A percentile compares a stretch with the other conserved stretches of the same genome.
Evolutionary conservation across 1,140 invertebrate genomes (phyloP).

Genomic region (Formica exsecta): DNA sequence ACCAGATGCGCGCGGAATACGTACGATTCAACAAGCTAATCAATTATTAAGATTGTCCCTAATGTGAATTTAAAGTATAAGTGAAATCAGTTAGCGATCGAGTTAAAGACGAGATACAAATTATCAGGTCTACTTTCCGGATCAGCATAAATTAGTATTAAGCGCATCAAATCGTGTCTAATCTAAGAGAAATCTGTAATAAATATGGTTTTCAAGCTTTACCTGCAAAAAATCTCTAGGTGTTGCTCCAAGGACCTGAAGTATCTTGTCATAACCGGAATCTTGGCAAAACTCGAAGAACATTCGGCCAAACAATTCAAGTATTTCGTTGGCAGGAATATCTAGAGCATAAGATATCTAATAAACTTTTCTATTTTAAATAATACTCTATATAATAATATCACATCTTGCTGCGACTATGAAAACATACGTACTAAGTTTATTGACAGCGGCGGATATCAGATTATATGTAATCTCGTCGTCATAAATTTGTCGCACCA

Average conservation of each 20-base stretch:
- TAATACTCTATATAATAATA: background rate
- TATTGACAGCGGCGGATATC: constrained; percentile 95
- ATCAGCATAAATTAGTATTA: constrained; percentile 1
- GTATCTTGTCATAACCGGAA: constrained; percentile 96
- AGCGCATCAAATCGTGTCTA: background rate
- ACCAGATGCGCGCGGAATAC: background rate
- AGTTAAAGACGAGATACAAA: constrained; percentile 13
- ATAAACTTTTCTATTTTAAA: constrained; percentile 1
- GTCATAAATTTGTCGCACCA: constrained; percentile 97
- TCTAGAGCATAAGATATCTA: constrained; percentile 87
- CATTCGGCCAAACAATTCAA: constrained; percentile 97
- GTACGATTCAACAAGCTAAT: constrained; percentile 4
- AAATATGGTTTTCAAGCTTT: constrained; percentile 59
- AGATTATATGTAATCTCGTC: constrained; percentile 98
- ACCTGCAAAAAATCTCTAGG: constrained; percentile 97
- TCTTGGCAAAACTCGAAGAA: constrained; percentile 98
- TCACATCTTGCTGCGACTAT: background rate
- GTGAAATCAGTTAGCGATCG: background rate
- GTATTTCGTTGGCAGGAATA: constrained; percentile 95
- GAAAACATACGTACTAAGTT: constrained; percentile 91
- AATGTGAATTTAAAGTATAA: constrained; percentile 25
- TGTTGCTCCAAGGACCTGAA: constrained; percentile 96
- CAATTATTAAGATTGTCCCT: background rate
- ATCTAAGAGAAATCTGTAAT: constrained; percentile 18
- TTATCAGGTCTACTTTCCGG: background rate